Evolutionary conservation across 2,888 invertebrate species (phyloP).

Genomic region (Pachycephus smyrnensis): DNA sequence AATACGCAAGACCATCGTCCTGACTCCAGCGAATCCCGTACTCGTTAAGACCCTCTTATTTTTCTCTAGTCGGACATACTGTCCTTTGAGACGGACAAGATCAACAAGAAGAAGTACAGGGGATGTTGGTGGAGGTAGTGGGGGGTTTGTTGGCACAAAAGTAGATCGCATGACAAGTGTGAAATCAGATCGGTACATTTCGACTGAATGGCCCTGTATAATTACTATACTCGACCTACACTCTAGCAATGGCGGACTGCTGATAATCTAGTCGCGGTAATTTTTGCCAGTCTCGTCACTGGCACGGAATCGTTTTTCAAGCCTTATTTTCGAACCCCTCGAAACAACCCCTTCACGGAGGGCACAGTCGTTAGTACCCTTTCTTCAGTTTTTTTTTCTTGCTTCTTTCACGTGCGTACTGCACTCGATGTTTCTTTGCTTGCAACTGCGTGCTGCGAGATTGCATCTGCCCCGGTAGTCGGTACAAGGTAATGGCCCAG

Average conservation of each 20-base stretch:
- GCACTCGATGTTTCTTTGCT: not conserved
- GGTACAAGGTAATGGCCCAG: slow-evolving; percentile 44
- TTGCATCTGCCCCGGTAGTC: slow-evolving; percentile 47
- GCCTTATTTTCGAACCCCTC: not conserved
- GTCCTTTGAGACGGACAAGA: not conserved
- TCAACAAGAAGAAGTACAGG: not conserved
- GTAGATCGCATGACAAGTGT: not conserved
- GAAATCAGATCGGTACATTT: not conserved
- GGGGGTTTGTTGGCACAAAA: not conserved
- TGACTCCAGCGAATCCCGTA: not conserved
- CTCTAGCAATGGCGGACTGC: not conserved
- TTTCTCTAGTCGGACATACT: not conserved
- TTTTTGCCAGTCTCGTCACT: not conserved
- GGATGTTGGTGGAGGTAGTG: no score
- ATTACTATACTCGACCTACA: not conserved
- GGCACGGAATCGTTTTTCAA: not conserved
- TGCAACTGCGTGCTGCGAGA: slow-evolving; percentile 25
- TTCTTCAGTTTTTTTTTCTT: not conserved
- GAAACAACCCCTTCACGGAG: not conserved
- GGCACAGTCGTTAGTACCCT: not conserved
- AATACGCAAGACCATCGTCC: not conserved
- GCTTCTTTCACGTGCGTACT: not conserved
- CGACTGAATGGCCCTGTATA: not conserved
- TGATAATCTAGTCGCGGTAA: not conserved
- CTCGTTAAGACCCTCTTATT: not conserved